Evolutionary conservation across 2,888 invertebrate species (phyloP), one percentile per base, ranked within the genome.

Genomic region (Diadegma fenestrale): DNA sequence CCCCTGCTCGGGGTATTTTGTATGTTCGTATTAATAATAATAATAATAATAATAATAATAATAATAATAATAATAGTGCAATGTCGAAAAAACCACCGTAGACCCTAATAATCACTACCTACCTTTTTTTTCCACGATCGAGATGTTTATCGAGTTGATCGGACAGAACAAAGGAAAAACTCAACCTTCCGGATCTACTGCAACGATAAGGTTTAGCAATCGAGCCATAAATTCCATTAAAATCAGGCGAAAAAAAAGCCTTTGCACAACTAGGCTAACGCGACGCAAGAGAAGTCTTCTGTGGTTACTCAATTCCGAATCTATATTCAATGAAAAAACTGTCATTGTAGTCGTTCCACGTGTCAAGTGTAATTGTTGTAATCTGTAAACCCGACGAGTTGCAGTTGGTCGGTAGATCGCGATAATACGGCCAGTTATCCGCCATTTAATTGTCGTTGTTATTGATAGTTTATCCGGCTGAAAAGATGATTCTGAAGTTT

Each of bases 391-490:
- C 75, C 63, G n/a, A 79, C 64, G 37, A 37, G 41, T 37, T 64
- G n/a, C 41, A 64, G 64, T 41, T 84, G 80, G 80, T 80, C 64
- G 43, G 71, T 80, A 84, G 75, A 82, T 76, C 58, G 26, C 45
- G 72, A 66, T 82, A 75, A 79, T 76, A 83, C 75, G 86, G 86
- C 86, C 86, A 87, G 82, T 87, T 87, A 69, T 76, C 84, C n/a
- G 76, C 10, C n/a, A 71, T 45, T 68, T 3, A 43, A 45, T 43
- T 45, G 10, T 66, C 45, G 19, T 82, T 61, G 68, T 80, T 48
- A 66, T 82, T 58, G 54, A 37, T 83, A 66, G 37, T 80, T 85
- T 80, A 58, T 76, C 66, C 63, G 78, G 82, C 84, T 84, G 84
- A 84, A 83, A 77, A 72, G 48, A n/a, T n/a, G n/a, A n/a, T n/a